A percentile compares a stretch with the other conserved stretches of the same genome.
phyloP scores from a whole-genome alignment of 2,797 vertebrate genomes.

The Salarias fasciatus region DNA sequence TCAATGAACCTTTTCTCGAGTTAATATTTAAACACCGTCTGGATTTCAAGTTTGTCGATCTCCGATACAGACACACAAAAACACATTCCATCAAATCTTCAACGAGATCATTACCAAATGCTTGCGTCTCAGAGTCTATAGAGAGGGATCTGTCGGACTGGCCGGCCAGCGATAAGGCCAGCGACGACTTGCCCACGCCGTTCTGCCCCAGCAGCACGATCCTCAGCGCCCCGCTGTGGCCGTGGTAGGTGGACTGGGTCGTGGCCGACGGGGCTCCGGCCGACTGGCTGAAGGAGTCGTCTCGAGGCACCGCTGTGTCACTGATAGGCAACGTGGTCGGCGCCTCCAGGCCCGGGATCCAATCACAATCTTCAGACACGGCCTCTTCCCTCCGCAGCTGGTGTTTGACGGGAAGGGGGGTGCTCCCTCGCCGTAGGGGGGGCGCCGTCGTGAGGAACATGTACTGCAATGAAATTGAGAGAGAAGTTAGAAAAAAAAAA shows the following conservation, averaged over 20 bases:
- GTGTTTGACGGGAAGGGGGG: slow-evolving; percentile 91
- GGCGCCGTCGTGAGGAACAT: slow-evolving; percentile 84
- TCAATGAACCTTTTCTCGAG: too few relatives aligned
- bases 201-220: slow-evolving; percentile 89
- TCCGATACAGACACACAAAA: slow-evolving; percentile 13
- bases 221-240: slow-evolving; percentile 76
- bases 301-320: slow-evolving; percentile 74
- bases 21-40: too few relatives aligned
- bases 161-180: slow-evolving; percentile 87
- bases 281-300: slow-evolving; percentile 76
- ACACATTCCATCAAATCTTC: neutral
- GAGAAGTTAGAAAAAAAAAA: neutral
- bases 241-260: slow-evolving; percentile 66
- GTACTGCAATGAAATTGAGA: slow-evolving; percentile 67
- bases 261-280: slow-evolving; percentile 59
- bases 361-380: slow-evolving; percentile 84
- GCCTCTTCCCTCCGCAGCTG: slow-evolving; percentile 88
- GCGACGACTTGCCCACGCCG: slow-evolving; percentile 90
- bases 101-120: slow-evolving; percentile 75
- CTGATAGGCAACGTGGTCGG: slow-evolving; percentile 71
- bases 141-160: slow-evolving; percentile 85
- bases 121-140: slow-evolving; percentile 84
- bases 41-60: too few relatives aligned
- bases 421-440: slow-evolving; percentile 88
- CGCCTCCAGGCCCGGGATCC: slow-evolving; percentile 82